Conservation (phyloP, 2,113 vertebrate genomes). For the Corvus moneduloides region DNA sequence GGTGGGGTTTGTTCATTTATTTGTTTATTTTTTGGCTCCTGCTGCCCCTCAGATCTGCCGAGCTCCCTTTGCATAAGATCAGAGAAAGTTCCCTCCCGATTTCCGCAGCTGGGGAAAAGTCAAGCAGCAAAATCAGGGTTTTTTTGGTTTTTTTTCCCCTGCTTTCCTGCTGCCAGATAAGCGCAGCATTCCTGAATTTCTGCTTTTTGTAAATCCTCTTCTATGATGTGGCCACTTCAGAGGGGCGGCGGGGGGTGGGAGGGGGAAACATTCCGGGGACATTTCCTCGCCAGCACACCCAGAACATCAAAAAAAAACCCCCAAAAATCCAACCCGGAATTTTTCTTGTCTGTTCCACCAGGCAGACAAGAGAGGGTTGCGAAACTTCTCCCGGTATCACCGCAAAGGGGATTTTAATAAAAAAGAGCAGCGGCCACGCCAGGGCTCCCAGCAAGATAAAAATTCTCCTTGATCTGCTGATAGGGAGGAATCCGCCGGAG, state of each 20-base stretch:
- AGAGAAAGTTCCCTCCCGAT: background rate
- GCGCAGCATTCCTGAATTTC: background rate
- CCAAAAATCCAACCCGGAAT: too few relatives aligned
- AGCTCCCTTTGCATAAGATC: background rate
- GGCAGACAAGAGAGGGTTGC: background rate
- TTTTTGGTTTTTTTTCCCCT: too few relatives aligned
- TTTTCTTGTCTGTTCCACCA: background rate
- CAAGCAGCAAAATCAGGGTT: background rate
- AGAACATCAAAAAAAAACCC: background rate
- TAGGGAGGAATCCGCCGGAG: background rate
- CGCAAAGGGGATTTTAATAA: background rate
- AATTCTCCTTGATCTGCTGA: conserved; percentile 42
- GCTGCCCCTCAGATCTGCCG: background rate
- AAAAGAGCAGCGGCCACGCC: background rate
- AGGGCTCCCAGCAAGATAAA: conserved; percentile 30
- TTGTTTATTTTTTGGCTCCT: accelerated
- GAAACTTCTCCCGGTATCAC: background rate
- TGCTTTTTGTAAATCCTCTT: background rate
- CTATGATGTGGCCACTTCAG: background rate
- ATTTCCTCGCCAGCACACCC: background rate
- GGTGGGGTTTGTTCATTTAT: background rate
- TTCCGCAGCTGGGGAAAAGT: background rate
- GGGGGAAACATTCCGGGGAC: background rate
- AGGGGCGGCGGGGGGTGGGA: too few relatives aligned
- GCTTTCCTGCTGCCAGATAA: background rate